Base-by-base conservation (phyloP, 1,140 invertebrate genomes). In the Pseudoatta argentina region DNA sequence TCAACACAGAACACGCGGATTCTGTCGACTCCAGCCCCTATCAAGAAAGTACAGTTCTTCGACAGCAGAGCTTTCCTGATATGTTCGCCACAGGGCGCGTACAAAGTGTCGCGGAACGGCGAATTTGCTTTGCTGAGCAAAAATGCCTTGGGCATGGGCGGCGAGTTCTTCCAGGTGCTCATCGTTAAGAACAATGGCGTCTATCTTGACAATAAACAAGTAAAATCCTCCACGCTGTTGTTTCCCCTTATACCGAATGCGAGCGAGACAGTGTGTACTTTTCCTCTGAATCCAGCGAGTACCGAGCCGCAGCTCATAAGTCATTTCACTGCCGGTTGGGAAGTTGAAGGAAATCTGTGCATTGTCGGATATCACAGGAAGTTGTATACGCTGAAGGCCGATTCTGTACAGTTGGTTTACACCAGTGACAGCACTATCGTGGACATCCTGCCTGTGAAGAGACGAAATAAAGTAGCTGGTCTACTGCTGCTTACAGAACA, bases 51-150 rank as follows among this genome's bases (percentile, higher is more conserved):
- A 34, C 90, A 90, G n/a, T 89, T 88, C 44, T 93, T 91, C 27
- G 66, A 64, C 14, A 86, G 86, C 48, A 88, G 94, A 88, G 77
- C 93, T 12, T 95, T 93, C 72, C 6, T 95, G 3, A 66, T 93
- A 3, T 94, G 93, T 64, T 66, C 53, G 18, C 93, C 94, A 0
- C 55, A 48, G 44, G 94, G 94, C 2, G 86, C 92, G 30, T 94
- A 94, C 12, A 94, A 95, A 85, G 21, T 95, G 14, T 88, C 90
- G 4, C 69, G 91, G 14, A 72, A 86, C 1, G 24, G 82, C 39
- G 75, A 88, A 21, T 93, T 94, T 57, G 86, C 51, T 0, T 3
- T 76, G 6, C 48, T 95, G 16, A 94, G 92, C 53, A 88, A 76
- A 18, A 81, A 55, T n/a, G 94, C 89, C 0, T 83, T 95, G 57